These are phyloP conservation scores for Lordiphosa collinella DNA, from an alignment of 1,140 invertebrate genomes.

Conservation along the genomic window DNA sequence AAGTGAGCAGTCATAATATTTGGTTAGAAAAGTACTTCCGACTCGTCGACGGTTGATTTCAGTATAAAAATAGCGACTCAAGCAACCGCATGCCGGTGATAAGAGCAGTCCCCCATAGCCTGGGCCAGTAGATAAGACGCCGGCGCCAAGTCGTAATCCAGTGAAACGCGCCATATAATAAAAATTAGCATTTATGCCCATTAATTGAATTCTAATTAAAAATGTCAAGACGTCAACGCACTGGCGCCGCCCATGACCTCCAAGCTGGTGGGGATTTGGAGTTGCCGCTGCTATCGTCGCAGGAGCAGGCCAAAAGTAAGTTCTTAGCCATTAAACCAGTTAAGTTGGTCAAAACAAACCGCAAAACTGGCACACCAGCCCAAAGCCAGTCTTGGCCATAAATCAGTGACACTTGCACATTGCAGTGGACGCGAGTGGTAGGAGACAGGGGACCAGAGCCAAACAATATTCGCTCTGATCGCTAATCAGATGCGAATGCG, in stretches of 20 bases:
- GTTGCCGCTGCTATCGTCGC: constrained; percentile 44
- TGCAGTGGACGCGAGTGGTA: constrained; percentile 33
- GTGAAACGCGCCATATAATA: constrained; percentile 5
- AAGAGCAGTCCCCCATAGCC: constrained; percentile 22
- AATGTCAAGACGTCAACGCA: constrained; percentile 45
- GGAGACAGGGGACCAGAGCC: neutral
- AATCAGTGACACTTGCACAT: constrained; percentile 72
- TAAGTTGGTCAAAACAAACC: constrained; percentile 68
- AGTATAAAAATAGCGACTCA: no score
- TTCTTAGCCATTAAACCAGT: constrained; percentile 64
- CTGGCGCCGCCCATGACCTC: constrained; percentile 32
- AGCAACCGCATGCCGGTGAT: constrained; percentile 52
- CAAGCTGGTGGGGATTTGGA: constrained; percentile 40
- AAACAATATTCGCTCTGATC: constrained; percentile 9
- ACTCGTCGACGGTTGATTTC: no score
- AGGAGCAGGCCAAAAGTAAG: constrained; percentile 59
- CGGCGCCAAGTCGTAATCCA: constrained; percentile 57
- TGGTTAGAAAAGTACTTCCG: no score
- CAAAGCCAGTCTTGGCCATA: constrained; percentile 41
- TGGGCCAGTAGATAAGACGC: constrained; percentile 18
- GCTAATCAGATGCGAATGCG: constrained; percentile 38
- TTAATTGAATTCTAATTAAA: constrained; percentile 10
- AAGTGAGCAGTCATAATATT: constrained; percentile 23
- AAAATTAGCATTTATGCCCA: constrained; percentile 44
- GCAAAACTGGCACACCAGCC: constrained; percentile 39